Evolutionary conservation across 2,888 invertebrate genomes (phyloP).

Genomic region (Epistrophella euchroma): DNA sequence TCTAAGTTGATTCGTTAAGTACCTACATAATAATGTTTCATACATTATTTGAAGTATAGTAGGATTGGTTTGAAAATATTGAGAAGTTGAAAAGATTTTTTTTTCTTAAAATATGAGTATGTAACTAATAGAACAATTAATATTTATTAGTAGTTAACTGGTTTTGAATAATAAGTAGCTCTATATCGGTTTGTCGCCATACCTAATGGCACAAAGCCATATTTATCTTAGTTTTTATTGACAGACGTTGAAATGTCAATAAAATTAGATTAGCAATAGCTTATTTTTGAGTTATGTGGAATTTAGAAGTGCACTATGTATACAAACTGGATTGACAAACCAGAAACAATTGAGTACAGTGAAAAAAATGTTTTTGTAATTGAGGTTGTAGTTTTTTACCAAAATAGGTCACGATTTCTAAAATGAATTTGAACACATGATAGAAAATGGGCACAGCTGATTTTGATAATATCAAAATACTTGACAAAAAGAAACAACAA

Average conservation of each 20-base stretch:
- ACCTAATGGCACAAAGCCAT: slow-evolving; percentile 11
- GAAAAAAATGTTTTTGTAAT: not conserved
- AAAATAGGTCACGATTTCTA: too few species aligned
- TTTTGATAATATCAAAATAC: too few species aligned
- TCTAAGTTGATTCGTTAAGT: not conserved
- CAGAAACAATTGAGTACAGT: not conserved
- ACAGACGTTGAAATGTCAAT: slow-evolving; percentile 39
- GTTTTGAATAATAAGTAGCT: slow-evolving; percentile 19
- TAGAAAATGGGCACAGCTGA: too few species aligned
- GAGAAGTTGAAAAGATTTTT: not conserved
- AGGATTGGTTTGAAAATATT: not conserved
- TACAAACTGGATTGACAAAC: not conserved
- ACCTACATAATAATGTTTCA: not conserved
- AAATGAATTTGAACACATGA: too few species aligned
- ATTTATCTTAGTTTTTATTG: slow-evolving; percentile 18
- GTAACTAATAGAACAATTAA: slow-evolving; percentile 26
- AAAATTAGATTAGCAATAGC: slow-evolving; percentile 39
- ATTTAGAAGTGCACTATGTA: slow-evolving; percentile 1
- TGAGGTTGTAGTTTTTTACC: too few species aligned
- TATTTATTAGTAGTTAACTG: not conserved
- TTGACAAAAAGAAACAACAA: too few species aligned
- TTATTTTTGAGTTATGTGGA: slow-evolving; percentile 23
- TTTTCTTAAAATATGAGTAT: not conserved
- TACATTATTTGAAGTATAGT: slow-evolving; percentile 21
- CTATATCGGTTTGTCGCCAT: not conserved